These are phyloP conservation scores for Pristionchus japonicus DNA, from an alignment of 2,888 invertebrate genomes.

Conservation along the genomic window DNA sequence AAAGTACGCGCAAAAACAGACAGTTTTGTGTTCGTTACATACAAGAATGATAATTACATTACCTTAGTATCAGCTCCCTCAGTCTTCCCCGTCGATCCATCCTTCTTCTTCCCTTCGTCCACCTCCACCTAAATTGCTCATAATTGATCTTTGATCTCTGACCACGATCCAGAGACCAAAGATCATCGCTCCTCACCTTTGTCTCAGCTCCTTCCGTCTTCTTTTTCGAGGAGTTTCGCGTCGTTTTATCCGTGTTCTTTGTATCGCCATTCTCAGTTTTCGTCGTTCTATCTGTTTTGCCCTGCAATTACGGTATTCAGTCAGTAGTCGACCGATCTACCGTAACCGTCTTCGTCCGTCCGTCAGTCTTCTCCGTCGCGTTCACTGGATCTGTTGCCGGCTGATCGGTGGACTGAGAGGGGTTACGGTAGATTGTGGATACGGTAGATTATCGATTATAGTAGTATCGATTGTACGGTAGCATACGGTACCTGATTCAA, in stretches of 20 bases:
- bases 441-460: no score
- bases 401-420: background rate
- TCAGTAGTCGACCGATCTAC: background rate
- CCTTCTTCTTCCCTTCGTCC: background rate
- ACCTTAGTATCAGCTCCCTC: background rate
- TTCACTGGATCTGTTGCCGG: background rate
- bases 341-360: background rate
- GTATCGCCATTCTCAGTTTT: background rate
- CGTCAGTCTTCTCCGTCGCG: background rate
- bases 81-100: background rate
- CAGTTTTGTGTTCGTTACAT: no score
- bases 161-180: no score
- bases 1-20: no score
- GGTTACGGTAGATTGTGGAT: background rate
- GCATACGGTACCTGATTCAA: background rate
- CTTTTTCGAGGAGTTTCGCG: background rate
- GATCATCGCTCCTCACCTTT: background rate
- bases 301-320: background rate
- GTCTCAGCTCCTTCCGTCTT: background rate
- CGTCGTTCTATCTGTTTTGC: background rate
- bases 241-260: background rate
- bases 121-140: background rate
- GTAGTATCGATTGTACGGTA: no score
- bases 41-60: background rate
- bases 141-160: background rate